A percentile compares a stretch with the other conserved stretches of the same genome.
These are phyloP conservation scores for Anthopleura xanthogrammica DNA, from an alignment of 92 coral and sea anemone species.

Conservation along the genomic window DNA sequence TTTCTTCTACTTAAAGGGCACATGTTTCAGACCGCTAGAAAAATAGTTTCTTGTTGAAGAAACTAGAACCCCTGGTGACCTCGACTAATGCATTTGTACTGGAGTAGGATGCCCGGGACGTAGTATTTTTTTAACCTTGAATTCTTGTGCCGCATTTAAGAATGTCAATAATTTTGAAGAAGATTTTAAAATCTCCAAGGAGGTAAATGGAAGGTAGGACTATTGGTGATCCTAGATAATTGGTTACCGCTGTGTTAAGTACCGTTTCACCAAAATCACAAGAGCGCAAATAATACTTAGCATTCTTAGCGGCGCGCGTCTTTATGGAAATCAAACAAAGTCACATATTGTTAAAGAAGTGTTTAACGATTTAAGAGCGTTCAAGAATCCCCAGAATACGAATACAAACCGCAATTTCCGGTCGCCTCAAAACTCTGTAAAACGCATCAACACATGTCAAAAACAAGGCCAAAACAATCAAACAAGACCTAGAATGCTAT, in stretches of 20 bases:
- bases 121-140: constrained; percentile 4
- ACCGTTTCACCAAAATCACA: background rate
- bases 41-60: constrained; percentile 25
- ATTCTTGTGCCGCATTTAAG: background rate
- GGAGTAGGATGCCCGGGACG: background rate
- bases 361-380: background rate
- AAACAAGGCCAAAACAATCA: constrained; percentile 17
- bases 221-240: background rate
- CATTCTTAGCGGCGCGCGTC: background rate
- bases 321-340: background rate
- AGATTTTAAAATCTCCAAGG: background rate
- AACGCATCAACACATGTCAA: constrained; percentile 26
- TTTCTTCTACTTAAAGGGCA: background rate
- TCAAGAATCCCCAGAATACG: background rate
- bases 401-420: constrained; percentile 21
- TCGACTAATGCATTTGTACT: background rate
- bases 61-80: constrained; percentile 16
- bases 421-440: constrained; percentile 1
- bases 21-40: constrained; percentile 3
- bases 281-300: constrained; percentile 6
- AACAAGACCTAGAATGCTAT: background rate
- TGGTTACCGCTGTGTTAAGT: background rate
- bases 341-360: too few relatives aligned
- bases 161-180: background rate
- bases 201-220: background rate